phyloP scores from a whole-genome alignment of 2,113 vertebrate genomes.

The Pandion haliaetus region DNA sequence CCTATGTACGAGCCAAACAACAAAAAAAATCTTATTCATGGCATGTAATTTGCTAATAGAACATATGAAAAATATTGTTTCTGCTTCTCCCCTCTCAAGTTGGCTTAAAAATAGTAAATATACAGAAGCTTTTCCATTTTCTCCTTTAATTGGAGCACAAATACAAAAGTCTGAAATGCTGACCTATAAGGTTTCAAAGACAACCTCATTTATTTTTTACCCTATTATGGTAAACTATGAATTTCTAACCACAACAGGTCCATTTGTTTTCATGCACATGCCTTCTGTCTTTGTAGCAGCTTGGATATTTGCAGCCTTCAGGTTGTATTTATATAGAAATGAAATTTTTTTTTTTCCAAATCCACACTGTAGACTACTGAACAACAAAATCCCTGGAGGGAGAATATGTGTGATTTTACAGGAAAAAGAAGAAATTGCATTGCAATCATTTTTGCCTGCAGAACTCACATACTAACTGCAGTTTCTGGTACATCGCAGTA shows the following conservation, averaged over 20 bases:
- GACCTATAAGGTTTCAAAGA: not conserved
- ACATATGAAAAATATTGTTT: not conserved
- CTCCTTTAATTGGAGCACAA: not conserved
- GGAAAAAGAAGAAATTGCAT: not conserved
- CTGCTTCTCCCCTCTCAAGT: not conserved
- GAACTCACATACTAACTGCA: not conserved
- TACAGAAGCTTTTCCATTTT: not conserved
- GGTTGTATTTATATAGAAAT: slow-evolving; percentile 51
- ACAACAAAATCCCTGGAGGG: not conserved
- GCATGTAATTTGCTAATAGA: not conserved
- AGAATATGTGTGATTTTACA: not conserved
- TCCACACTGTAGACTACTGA: not conserved
- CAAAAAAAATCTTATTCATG: not conserved
- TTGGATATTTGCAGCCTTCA: not conserved
- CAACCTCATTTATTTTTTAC: not conserved
- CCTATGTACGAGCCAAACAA: not conserved
- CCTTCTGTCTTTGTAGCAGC: not conserved
- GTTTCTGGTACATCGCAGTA: not conserved
- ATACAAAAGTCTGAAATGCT: slow-evolving; percentile 37
- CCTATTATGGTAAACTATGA: not conserved
- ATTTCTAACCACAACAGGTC: not conserved
- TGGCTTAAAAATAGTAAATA: slow-evolving; percentile 28
- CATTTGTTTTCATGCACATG: slow-evolving; percentile 1
- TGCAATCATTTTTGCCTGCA: not conserved
- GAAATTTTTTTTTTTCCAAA: not conserved